Evolutionary conservation across 2,888 invertebrate genomes (phyloP).

Genomic region (Stenodera caucasica): DNA sequence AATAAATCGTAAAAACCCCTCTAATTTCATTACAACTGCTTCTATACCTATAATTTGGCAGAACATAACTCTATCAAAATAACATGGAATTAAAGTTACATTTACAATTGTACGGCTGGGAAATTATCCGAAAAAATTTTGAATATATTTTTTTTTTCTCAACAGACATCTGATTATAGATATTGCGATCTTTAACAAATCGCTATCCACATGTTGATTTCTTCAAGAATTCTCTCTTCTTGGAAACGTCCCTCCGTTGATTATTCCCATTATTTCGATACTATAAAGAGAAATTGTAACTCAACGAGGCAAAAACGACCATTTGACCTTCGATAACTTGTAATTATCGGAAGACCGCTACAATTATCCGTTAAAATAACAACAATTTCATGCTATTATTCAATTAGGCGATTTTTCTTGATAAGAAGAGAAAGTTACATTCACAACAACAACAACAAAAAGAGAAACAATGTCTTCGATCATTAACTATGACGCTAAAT

Average conservation of each 20-base stretch:
- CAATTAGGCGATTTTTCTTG: not conserved
- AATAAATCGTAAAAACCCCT: too few species aligned
- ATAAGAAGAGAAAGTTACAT: not conserved
- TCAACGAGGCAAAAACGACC: not conserved
- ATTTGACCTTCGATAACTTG: not conserved
- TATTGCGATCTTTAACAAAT: not conserved
- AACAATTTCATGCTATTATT: not conserved
- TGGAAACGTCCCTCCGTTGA: too few species aligned
- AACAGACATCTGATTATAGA: not conserved
- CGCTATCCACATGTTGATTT: not conserved
- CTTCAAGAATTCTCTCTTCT: too few species aligned
- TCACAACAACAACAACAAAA: not conserved
- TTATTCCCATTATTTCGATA: not conserved
- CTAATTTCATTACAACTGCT: too few species aligned
- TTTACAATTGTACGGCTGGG: not conserved
- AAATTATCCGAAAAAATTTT: too few species aligned
- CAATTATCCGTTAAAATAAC: constrained; percentile 10
- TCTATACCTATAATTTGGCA: not conserved
- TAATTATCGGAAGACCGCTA: not conserved
- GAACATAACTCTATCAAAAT: not conserved
- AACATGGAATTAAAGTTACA: not conserved
- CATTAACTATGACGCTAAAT: constrained; percentile 19
- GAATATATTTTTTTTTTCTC: too few species aligned
- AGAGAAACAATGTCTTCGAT: not conserved
- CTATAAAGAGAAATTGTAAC: not conserved